Base-by-base conservation (phyloP, 1,140 invertebrate genomes). In the Drosophila leontia region DNA sequence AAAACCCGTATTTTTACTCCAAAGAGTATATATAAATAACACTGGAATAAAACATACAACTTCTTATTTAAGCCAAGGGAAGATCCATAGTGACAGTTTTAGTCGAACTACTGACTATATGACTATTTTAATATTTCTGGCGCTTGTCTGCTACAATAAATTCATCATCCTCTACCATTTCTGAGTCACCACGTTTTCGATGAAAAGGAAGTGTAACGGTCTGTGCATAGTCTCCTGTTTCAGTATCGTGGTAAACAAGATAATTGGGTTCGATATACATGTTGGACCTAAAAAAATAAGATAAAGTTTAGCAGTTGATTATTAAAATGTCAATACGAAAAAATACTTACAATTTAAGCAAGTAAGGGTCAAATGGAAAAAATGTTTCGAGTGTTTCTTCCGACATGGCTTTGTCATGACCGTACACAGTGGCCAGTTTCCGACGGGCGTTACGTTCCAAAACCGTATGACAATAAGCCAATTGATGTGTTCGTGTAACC, bases 401-500 rank as follows among this genome's bases (percentile, higher is more conserved):
- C 5, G 93, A 90, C 59, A 93, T 92, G 0, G 86, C 60, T 19
- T 93, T 93, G 23, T 93, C 88, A 90, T 94, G 92, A 26, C 91
- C 93, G 88, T 92, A 94, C 17, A 94, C 94, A 13, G 93, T 94
- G 3, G 95, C 95, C 45, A 98, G 87, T 29, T 94, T 94, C 17
- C 94, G 95, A 42, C 97, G 93, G 3, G 95, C 93, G 93, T 99
- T 99, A 69, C 96, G 95, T 84, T 99, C 97, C 41, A 99, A 96
- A 48, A 99, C 94, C 1, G 97, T 95, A 92, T 98, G 96, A 93
- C 98, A 99, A 93, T 98, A 99, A 6, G 97, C 97, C 48, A 99
- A 93, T 91, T 99, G 98, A 92, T 98, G 96, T n/a, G 95, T 95
- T 78, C 96, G 94, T 2, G 97, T 96, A 7, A 98, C 94, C 0